Evolutionary conservation across 2,888 invertebrate species (phyloP).

Genomic region (Gryllus longicercus): DNA sequence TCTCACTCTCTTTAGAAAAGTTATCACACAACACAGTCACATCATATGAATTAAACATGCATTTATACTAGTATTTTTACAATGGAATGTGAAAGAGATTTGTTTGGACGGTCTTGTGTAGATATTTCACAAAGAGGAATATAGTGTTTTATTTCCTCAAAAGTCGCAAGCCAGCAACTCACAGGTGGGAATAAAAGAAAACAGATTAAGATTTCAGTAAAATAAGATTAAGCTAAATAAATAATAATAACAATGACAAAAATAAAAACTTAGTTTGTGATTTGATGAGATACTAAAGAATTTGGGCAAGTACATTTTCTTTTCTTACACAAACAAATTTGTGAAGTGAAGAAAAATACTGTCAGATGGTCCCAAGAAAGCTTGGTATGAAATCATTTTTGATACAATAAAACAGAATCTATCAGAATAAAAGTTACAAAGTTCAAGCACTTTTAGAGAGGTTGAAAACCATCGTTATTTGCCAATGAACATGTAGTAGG

Average conservation of each 20-base stretch:
- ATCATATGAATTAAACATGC: constrained; percentile 12
- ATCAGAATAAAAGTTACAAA: too few species aligned
- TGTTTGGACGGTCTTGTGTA: constrained; percentile 29
- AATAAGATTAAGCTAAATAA: neutral
- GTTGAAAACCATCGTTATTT: too few species aligned
- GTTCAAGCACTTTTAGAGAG: too few species aligned
- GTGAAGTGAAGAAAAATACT: too few species aligned
- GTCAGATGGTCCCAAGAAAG: neutral
- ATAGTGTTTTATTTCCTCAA: neutral
- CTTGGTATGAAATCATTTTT: neutral
- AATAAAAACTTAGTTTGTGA: neutral
- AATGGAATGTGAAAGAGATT: constrained; percentile 28
- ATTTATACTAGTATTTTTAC: constrained; percentile 19
- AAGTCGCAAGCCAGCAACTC: neutral
- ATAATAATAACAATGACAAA: neutral
- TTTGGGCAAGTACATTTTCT: too few species aligned
- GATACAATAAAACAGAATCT: neutral
- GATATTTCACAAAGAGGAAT: constrained; percentile 23
- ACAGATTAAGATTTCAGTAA: constrained; percentile 4
- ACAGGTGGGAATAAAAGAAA: neutral
- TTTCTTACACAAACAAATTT: too few species aligned
- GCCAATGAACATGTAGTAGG: too few species aligned
- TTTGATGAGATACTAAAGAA: too few species aligned
- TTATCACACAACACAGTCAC: constrained; percentile 22
- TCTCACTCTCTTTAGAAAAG: constrained; percentile 18